Percentiles rank a stretch among this genome's conserved stretches.
These are phyloP conservation scores for Hycleus phaleratus DNA, from an alignment of 1,140 invertebrate species.

Conservation along the genomic window DNA sequence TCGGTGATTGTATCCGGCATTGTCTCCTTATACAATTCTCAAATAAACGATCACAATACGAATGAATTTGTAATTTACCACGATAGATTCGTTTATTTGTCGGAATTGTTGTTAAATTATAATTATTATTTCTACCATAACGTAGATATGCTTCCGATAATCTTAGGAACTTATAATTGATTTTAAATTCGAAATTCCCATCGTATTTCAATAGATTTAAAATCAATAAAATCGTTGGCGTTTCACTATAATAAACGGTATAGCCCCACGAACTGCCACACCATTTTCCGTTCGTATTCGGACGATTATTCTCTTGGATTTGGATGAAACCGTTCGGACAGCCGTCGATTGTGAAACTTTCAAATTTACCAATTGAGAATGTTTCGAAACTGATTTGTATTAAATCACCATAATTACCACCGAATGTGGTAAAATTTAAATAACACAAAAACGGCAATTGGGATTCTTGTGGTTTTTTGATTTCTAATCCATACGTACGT, in stretches of 20 bases:
- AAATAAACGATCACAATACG: conserved; percentile 66
- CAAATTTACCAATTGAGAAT: conserved; percentile 66
- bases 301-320: conserved; percentile 62
- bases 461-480: conserved; percentile 63
- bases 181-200: conserved; percentile 68
- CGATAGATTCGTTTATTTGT: conserved; percentile 45
- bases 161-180: conserved; percentile 73
- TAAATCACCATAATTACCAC: conserved; percentile 61
- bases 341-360: conserved; percentile 65
- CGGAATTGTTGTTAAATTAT: too few species aligned
- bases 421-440: conserved; percentile 70
- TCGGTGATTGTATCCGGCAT: conserved; percentile 65
- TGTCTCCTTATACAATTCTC: conserved; percentile 51
- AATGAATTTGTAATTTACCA: conserved; percentile 69
- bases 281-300: conserved; percentile 70
- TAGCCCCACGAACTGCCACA: conserved; percentile 78
- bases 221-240: conserved; percentile 37
- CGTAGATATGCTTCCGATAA: conserved; percentile 64
- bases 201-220: background rate
- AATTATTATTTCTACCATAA: conserved; percentile 49
- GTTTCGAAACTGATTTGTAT: conserved; percentile 72
- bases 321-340: conserved; percentile 76
- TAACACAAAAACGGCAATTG: conserved; percentile 68
- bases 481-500: conserved; percentile 67
- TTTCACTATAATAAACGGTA: conserved; percentile 79